phyloP scores from a whole-genome alignment of 2,113 vertebrate species.

The Callopanchax toddi region DNA sequence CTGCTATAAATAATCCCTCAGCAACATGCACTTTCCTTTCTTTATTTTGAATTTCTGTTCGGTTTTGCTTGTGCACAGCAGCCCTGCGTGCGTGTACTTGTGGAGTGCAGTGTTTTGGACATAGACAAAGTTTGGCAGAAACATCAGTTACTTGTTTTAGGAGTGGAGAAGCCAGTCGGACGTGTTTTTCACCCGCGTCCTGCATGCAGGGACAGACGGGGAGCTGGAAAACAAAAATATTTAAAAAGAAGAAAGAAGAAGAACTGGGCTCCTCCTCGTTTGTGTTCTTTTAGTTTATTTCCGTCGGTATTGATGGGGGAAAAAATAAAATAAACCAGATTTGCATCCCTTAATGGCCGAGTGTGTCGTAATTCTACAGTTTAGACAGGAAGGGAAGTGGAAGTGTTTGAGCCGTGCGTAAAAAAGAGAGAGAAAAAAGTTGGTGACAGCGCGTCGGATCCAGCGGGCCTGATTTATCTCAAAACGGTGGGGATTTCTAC shows the following conservation, averaged over 20 bases:
- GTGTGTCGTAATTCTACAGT: constrained; percentile 31
- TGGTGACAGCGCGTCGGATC: constrained; percentile 34
- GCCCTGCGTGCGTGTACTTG: constrained; percentile 4
- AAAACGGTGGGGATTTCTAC: constrained; percentile 25
- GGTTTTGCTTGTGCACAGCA: constrained; percentile 24
- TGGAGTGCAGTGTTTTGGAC: constrained; percentile 67
- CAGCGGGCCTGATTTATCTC: constrained; percentile 20
- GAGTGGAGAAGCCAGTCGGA: constrained; percentile 88
- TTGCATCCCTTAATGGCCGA: constrained; percentile 10
- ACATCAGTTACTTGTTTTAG: constrained; percentile 75
- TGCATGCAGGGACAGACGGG: constrained; percentile 47
- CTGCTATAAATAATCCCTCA: no score
- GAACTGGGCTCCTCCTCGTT: constrained; percentile 27
- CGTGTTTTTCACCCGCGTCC: constrained; percentile 82
- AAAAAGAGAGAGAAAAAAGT: constrained; percentile 26
- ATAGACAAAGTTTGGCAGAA: constrained; percentile 76
- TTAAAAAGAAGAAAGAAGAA: background rate
- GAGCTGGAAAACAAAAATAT: constrained; percentile 46
- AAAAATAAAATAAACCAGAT: background rate
- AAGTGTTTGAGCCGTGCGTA: constrained; percentile 47
- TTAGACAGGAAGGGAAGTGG: constrained; percentile 37
- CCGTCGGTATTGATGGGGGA: background rate
- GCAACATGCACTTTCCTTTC: no score
- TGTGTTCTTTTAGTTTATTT: background rate
- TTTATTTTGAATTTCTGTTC: constrained; percentile 6